Base-by-base conservation (phyloP, 2,797 vertebrate species). In the Mus spretus region DNA sequence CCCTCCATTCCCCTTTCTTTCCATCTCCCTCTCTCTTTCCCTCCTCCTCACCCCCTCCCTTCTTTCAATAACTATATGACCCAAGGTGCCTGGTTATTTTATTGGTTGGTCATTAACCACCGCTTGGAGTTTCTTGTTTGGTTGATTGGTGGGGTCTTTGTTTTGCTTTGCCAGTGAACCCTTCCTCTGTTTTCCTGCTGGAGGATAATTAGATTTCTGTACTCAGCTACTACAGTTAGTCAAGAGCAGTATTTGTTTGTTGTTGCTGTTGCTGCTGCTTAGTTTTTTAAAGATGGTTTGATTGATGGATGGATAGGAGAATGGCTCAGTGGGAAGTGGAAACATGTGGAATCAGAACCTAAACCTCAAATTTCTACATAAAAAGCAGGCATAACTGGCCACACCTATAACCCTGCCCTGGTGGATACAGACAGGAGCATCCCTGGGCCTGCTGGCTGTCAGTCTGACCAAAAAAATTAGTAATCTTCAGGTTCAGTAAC, bases 71-170 rank as follows among this genome's bases (percentile, higher is more conserved):
- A 72, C 67, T 91, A 6, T 50, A 72, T 40, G 72, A 77, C 37
- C 72, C 47, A 90, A 94, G 78, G 88, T 24, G 59, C 9, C 67
- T 55, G n/a, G 28, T 93, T 67, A 34, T 74, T 88, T 61, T 72
- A 82, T 77, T 81, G 47, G n/a, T 55, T 89, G 84, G n/a, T 74
- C 44, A 82, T 90, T 78, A 77, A 81, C n/a, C 72, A 61, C 82
- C 72, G 78, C 70, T 83, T 91, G 61, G 19, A 53, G 0, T 55
- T 37, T 93, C 87, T 83, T 37, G n/a, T 78, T 94, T 90, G 13
- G 22, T 81, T 65, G n/a, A 2, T 89, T 78, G 31, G 37, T 72
- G 50, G 19, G 59, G 13, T 7, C 37, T 93, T 50, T 78, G 13
- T 55, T 83, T 77, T 19, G 10, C 50, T 40, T 86, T 67, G 31